Base-by-base conservation (phyloP, 2,888 invertebrate species). In the Eristalinus aeneus region DNA sequence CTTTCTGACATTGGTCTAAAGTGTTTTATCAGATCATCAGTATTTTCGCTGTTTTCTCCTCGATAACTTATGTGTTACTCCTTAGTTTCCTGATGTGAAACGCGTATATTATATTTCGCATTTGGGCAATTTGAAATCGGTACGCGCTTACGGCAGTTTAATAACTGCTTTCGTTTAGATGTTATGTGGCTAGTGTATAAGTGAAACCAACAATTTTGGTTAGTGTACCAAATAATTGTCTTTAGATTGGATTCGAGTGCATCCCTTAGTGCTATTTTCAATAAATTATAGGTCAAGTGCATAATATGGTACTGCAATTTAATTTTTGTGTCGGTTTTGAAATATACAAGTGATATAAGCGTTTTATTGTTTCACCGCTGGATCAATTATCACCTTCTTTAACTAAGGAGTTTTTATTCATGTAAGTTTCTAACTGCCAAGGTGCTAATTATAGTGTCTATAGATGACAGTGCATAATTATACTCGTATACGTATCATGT, bases 1-100 rank as follows among this genome's bases (percentile, higher is more conserved):
- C 78, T 79, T 83, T 79, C n/a, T n/a, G 53, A 22, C 36, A 60
- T 53, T 32, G 58, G 36, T 79, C 74, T 74, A 74, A 83, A 83
- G 64, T 69, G 27, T n/a, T 67, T 10, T 22, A 69, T 53, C 46
- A 64, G 32, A 20, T 60, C 10, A 39, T 69, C 69, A 83, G 83
- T 83, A 74, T 83, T 79, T 74, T 36, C 77, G 77, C 56, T 72
- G 67, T 67, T 72, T 73, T 67, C 31, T 31, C 9, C 20, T 61
- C 72, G 79, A 67, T 20, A 79, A 61, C 60, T 46, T 46, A 46
- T 69, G 56, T 63, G 56, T 32, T 74, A 20, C 46, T 58, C 22
- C 58, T 63, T 60, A 4, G 12, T 67, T 63, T 23, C 20, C 12
- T 77, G 32, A 65, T 63, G 56, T 54, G 6, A 61, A 36, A 16